Evolutionary conservation across 2,797 vertebrate genomes (phyloP).

Genomic region (Amazona ochrocephala): DNA sequence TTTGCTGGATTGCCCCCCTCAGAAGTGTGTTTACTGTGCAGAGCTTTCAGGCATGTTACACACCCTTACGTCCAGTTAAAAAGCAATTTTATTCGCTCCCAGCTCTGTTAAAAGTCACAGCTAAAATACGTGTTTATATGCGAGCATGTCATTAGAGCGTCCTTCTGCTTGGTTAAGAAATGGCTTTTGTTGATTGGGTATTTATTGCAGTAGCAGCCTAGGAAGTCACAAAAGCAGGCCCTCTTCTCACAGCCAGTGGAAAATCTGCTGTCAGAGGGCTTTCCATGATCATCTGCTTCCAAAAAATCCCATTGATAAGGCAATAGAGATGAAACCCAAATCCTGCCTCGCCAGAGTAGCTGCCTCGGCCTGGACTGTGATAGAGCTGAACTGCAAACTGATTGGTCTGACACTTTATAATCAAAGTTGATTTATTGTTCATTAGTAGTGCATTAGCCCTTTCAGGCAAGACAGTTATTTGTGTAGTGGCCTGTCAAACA

Average conservation of each 20-base stretch:
- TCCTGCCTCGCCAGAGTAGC: constrained; percentile 79
- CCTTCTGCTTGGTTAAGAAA: background rate
- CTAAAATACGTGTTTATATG: background rate
- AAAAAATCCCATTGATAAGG: constrained; percentile 75
- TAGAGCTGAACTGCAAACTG: constrained; percentile 88
- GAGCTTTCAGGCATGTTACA: background rate
- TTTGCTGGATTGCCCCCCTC: background rate
- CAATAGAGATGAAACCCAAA: constrained; percentile 79
- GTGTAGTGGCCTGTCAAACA: constrained; percentile 93
- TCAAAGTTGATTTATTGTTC: constrained; percentile 99
- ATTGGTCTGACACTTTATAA: constrained; percentile 98
- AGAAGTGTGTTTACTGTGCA: background rate
- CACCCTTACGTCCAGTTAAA: background rate
- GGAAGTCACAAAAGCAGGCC: background rate
- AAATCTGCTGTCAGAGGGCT: constrained; percentile 34
- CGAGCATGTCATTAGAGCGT: background rate
- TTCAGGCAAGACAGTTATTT: constrained; percentile 94
- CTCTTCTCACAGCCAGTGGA: background rate
- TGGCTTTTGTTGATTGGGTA: background rate
- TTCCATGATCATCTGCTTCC: constrained; percentile 44
- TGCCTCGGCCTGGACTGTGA: constrained; percentile 81
- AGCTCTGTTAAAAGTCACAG: background rate
- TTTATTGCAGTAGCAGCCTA: background rate
- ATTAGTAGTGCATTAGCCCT: constrained; percentile 98
- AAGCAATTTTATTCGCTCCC: background rate